Percentiles rank a stretch among this genome's conserved stretches.
Conservation (phyloP, 1,140 invertebrate species). For the Lepeophtheirus salmonis region DNA sequence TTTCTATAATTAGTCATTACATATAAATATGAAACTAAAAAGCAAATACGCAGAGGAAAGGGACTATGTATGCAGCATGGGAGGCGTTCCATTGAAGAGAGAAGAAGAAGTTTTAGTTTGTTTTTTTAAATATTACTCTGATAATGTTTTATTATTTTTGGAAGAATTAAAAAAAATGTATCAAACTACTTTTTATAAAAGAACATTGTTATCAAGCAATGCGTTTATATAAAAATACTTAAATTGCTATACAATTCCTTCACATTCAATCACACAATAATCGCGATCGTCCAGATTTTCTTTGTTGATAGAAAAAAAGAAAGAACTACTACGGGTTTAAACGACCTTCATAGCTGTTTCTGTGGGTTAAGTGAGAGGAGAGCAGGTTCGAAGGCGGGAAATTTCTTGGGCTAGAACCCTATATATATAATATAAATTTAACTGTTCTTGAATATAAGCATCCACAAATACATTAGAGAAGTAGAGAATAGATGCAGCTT, state of each 20-base stretch:
- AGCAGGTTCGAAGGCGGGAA: slow-evolving; percentile 42
- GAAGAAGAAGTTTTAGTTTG: no score
- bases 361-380: slow-evolving; percentile 54
- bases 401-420: slow-evolving; percentile 62
- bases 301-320: no score
- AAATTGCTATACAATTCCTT: slow-evolving; percentile 27
- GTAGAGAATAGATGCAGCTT: slow-evolving; percentile 34
- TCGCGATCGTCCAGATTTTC: slow-evolving; percentile 25
- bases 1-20: neutral
- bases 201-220: no score
- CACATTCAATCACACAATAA: slow-evolving; percentile 29
- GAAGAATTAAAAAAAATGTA: no score
- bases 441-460: slow-evolving; percentile 47
- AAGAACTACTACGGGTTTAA: slow-evolving; percentile 41
- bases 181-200: no score
- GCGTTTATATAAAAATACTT: neutral
- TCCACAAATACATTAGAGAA: slow-evolving; percentile 51
- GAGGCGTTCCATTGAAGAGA: no score
- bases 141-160: no score
- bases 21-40: no score
- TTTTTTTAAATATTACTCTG: no score
- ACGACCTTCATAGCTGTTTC: slow-evolving; percentile 61
- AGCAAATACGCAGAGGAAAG: no score
- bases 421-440: slow-evolving; percentile 54
- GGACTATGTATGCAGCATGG: no score